Evolutionary conservation across 2,113 vertebrate species (phyloP).

Genomic region (Podiceps cristatus): DNA sequence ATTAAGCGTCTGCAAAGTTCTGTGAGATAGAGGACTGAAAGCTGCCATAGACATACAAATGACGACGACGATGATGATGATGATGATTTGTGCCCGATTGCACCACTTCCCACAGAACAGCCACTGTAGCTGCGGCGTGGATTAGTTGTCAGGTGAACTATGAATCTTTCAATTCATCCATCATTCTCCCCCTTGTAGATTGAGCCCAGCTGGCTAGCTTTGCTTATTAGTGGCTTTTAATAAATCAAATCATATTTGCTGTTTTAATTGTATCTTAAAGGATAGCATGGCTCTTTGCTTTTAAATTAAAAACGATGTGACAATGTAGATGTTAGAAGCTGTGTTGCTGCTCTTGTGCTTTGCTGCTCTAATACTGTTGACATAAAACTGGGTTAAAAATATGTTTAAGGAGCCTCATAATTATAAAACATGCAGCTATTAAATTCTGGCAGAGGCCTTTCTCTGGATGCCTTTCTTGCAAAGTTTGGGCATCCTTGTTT

Average conservation of each 20-base stretch:
- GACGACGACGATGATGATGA: background rate
- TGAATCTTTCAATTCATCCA: conserved; percentile 63
- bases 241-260: conserved; percentile 67
- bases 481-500: conserved; percentile 1
- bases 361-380: background rate
- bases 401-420: background rate
- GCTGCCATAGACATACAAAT: background rate
- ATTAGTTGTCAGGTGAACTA: conserved; percentile 67
- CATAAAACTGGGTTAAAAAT: background rate
- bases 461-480: background rate
- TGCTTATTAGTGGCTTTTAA: conserved; percentile 68
- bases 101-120: conserved; percentile 10
- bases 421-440: background rate
- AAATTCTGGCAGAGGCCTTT: conserved; percentile 25
- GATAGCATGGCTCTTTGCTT: conserved; percentile 17
- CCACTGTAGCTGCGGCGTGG: background rate
- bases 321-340: background rate
- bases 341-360: background rate
- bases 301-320: conserved; percentile 64
- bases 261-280: conserved; percentile 74
- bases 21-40: background rate
- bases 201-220: conserved; percentile 51
- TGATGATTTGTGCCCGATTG: conserved; percentile 41
- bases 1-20: conserved; percentile 46
- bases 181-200: background rate